These are phyloP conservation scores for Neoseiulus cucumeris DNA, from an alignment of 1,140 invertebrate species.

Conservation along the genomic window DNA sequence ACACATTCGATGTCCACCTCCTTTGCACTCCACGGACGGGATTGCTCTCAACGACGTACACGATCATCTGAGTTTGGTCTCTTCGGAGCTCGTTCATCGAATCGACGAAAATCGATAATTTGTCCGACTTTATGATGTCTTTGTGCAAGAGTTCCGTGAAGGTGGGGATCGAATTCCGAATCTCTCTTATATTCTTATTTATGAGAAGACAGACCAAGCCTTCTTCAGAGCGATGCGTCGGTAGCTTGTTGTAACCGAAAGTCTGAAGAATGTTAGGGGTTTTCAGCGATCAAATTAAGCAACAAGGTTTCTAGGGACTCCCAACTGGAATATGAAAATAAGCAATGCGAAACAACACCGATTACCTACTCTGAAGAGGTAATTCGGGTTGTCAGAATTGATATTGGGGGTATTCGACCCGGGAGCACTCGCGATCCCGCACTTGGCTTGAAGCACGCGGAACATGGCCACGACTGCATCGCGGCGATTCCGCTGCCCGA, in stretches of 20 bases:
- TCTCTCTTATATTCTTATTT: constrained; percentile 51
- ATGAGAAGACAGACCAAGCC: constrained; percentile 66
- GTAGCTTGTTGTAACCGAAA: constrained; percentile 68
- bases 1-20: constrained; percentile 49
- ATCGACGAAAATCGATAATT: background rate
- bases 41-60: constrained; percentile 57
- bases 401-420: too few species aligned
- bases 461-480: too few species aligned
- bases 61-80: constrained; percentile 43
- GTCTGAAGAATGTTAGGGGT: constrained; percentile 30
- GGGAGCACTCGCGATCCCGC: too few species aligned
- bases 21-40: constrained; percentile 31
- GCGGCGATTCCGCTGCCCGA: too few species aligned
- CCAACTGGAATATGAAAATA: too few species aligned
- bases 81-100: constrained; percentile 8
- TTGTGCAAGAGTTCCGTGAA: constrained; percentile 36
- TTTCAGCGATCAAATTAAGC: too few species aligned
- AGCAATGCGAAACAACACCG: too few species aligned
- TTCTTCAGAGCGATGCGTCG: constrained; percentile 58
- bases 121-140: background rate
- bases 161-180: constrained; percentile 49
- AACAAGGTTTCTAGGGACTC: too few species aligned
- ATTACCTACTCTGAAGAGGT: too few species aligned
- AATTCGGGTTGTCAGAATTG: too few species aligned
- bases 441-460: too few species aligned